Evolutionary conservation across 2,888 invertebrate species (phyloP).

Genomic region (Pristionchus mayeri): DNA sequence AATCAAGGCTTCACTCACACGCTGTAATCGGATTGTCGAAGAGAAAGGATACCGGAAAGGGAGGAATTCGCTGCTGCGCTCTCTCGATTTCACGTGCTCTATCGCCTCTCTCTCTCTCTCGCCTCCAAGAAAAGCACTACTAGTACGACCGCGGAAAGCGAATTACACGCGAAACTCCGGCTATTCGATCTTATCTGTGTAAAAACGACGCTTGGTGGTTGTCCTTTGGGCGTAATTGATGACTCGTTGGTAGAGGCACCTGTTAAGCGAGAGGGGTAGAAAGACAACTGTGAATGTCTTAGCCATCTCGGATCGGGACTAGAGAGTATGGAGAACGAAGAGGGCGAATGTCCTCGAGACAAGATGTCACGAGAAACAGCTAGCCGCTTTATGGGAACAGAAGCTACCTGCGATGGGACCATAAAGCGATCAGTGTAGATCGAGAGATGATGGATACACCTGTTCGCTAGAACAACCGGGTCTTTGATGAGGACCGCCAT

Average conservation of each 20-base stretch:
- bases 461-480: not conserved
- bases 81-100: not conserved
- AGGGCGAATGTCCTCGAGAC: not conserved
- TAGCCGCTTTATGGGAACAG: not conserved
- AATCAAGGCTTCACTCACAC: slow-evolving; percentile 18
- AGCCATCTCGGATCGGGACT: not conserved
- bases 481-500: not conserved
- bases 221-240: not conserved
- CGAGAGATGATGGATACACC: not conserved
- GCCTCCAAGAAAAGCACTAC: slow-evolving; percentile 13
- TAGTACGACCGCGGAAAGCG: not conserved
- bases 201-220: not conserved
- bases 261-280: no score
- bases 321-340: not conserved
- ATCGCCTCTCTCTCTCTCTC: no score
- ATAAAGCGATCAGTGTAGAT: slow-evolving; percentile 24
- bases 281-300: slow-evolving; percentile 5
- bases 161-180: slow-evolving; percentile 10
- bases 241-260: not conserved
- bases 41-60: slow-evolving; percentile 37
- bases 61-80: not conserved
- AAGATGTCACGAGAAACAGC: not conserved
- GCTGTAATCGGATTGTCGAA: not conserved
- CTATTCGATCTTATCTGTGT: slow-evolving; percentile 6
- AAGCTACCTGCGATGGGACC: slow-evolving; percentile 21